These are phyloP conservation scores for Phragmatobia fuliginosa DNA, from an alignment of 2,888 invertebrate genomes.

Conservation along the genomic window DNA sequence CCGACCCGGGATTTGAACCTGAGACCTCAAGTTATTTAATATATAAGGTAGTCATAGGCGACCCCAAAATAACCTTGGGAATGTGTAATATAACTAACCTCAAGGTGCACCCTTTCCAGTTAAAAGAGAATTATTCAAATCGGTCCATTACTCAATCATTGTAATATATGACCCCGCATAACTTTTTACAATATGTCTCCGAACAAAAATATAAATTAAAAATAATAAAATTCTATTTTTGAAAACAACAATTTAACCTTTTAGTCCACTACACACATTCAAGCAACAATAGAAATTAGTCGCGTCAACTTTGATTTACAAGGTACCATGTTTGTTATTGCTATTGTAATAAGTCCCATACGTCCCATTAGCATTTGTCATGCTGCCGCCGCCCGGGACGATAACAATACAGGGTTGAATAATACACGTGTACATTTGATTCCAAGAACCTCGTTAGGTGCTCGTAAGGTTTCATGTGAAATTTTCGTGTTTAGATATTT, in stretches of 20 bases:
- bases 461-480: slow-evolving; percentile 32
- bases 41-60: too few species aligned
- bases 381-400: slow-evolving; percentile 38
- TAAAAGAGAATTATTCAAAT: too few species aligned
- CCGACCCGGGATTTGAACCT: too few species aligned
- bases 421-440: slow-evolving; percentile 51
- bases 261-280: neutral
- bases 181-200: too few species aligned
- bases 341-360: slow-evolving; percentile 49
- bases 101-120: too few species aligned
- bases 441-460: slow-evolving; percentile 44
- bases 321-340: slow-evolving; percentile 40
- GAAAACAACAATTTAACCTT: neutral
- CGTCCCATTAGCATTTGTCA: slow-evolving; percentile 54
- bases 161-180: too few species aligned
- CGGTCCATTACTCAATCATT: too few species aligned
- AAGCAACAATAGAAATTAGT: slow-evolving; percentile 44
- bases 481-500: slow-evolving; percentile 8
- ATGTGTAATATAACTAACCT: too few species aligned
- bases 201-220: neutral
- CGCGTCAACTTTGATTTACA: slow-evolving; percentile 59
- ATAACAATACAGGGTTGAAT: slow-evolving; percentile 56
- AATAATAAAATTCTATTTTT: neutral
- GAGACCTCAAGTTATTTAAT: too few species aligned
- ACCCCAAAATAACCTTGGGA: too few species aligned